phyloP scores from a whole-genome alignment of 2,797 vertebrate genomes.

The Mycteria americana region DNA sequence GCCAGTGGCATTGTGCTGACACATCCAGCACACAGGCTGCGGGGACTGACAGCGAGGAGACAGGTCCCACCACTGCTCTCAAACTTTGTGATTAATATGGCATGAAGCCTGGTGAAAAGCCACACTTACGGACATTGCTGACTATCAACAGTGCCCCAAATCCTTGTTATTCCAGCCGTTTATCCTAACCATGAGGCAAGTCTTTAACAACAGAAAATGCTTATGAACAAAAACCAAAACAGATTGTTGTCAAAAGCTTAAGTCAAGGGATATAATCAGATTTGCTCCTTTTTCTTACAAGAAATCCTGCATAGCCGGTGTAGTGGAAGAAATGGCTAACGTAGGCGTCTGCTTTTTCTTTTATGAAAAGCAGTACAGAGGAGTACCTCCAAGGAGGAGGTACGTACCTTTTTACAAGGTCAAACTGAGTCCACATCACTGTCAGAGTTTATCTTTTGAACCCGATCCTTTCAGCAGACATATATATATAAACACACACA shows the following conservation, averaged over 20 bases:
- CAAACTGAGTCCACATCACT: constrained; percentile 11
- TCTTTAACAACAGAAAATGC: background rate
- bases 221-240: background rate
- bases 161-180: background rate
- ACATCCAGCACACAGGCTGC: background rate
- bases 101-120: background rate
- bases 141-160: background rate
- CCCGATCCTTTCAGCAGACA: background rate
- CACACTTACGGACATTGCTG: background rate
- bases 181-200: background rate
- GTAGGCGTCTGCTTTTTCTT: background rate
- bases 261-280: background rate
- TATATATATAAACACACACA: background rate
- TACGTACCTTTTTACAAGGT: background rate
- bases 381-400: background rate
- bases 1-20: constrained; percentile 1
- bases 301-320: background rate
- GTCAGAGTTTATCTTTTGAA: constrained; percentile 32
- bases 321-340: background rate
- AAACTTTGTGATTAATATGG: background rate
- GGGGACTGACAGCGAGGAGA: background rate
- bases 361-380: background rate
- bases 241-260: background rate
- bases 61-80: background rate
- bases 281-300: background rate